Evolutionary conservation across 2,888 invertebrate genomes (phyloP).

Genomic region (Arge pagana): DNA sequence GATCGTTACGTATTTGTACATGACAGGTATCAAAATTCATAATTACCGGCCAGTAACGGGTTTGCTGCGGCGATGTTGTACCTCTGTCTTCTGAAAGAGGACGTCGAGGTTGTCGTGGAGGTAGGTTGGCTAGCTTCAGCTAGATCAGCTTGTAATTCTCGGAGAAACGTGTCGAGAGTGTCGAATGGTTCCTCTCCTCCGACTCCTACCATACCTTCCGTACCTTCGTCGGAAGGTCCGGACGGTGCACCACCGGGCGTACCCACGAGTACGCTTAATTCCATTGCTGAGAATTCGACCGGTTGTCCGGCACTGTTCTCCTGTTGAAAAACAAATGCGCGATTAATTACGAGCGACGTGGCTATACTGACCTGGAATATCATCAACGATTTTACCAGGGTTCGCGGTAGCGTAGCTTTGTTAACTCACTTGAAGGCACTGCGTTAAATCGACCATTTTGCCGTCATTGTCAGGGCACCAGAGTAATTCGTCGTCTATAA

Average conservation of each 20-base stretch:
- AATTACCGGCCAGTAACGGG: constrained; percentile 82
- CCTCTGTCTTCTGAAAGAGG: constrained; percentile 64
- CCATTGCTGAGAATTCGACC: constrained; percentile 55
- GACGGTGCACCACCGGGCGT: constrained; percentile 45
- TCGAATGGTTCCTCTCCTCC: constrained; percentile 81
- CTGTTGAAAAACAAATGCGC: too few species aligned
- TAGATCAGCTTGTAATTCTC: constrained; percentile 68
- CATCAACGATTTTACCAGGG: too few species aligned
- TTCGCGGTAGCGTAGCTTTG: too few species aligned
- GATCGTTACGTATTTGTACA: too few species aligned
- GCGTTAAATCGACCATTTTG: constrained; percentile 89
- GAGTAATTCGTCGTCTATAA: constrained; percentile 92
- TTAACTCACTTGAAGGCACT: constrained; percentile 90
- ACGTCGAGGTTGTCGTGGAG: constrained; percentile 61
- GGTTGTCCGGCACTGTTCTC: constrained; percentile 53
- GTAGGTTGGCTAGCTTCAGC: constrained; percentile 58
- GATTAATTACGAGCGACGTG: background rate
- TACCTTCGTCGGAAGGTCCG: constrained; percentile 49
- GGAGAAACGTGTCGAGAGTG: constrained; percentile 79
- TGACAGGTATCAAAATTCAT: too few species aligned
- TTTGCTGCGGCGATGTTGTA: constrained; percentile 86
- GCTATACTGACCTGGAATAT: too few species aligned
- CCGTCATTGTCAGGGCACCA: constrained; percentile 96
- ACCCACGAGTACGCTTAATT: constrained; percentile 51
- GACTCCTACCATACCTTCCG: constrained; percentile 45